A percentile compares a stretch with the other conserved stretches of the same genome.
Conservation (phyloP, 53 echinoderm and acorn worm genomes). For the Paracentrotus lividus region DNA sequence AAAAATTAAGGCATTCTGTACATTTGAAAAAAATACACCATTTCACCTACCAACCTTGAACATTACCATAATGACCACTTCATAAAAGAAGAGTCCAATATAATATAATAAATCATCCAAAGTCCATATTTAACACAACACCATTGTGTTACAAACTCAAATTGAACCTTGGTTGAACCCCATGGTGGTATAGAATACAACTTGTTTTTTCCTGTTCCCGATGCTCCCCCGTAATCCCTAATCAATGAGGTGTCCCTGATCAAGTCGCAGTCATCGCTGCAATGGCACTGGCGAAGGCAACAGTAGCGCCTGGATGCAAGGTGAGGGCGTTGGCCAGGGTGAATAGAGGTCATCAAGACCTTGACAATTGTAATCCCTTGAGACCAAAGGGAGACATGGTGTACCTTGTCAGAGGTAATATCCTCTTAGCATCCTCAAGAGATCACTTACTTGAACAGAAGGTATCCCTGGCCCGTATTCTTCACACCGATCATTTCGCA, state of each 20-base stretch:
- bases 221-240: conserved; percentile 48
- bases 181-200: conserved; percentile 53
- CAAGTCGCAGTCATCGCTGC: conserved; percentile 55
- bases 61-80: background rate
- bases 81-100: conserved; percentile 20
- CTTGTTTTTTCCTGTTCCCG: conserved; percentile 72
- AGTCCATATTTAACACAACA: background rate
- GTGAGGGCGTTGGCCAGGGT: conserved; percentile 65
- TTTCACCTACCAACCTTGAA: background rate
- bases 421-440: conserved; percentile 23
- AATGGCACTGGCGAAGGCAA: conserved; percentile 18
- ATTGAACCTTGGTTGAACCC: conserved; percentile 49
- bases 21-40: background rate
- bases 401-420: conserved; percentile 52
- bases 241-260: conserved; percentile 58
- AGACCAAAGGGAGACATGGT: background rate
- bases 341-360: conserved; percentile 53
- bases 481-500: conserved; percentile 34
- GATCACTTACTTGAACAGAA: conserved; percentile 44
- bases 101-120: conserved; percentile 20
- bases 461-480: background rate
- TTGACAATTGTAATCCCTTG: conserved; percentile 38
- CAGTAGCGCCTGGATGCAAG: conserved; percentile 42
- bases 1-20: background rate
- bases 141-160: background rate